Conservation (phyloP, 2,888 invertebrate genomes). For the Beris morrisii region DNA sequence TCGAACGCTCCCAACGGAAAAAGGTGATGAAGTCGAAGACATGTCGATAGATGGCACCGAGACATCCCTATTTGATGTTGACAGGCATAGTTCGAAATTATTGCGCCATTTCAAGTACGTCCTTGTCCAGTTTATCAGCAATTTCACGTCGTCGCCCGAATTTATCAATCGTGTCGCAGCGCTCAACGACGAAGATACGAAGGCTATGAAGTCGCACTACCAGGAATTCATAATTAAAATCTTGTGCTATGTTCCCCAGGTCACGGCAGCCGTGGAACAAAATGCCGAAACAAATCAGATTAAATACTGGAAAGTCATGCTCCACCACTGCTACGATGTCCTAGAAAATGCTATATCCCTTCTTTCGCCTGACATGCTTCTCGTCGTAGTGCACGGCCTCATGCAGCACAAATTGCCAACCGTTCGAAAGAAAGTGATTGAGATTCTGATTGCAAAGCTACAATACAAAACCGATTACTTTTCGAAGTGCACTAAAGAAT, state of each 20-base stretch:
- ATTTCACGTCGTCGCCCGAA: conserved; percentile 67
- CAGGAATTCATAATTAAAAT: conserved; percentile 70
- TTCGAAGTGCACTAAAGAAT: conserved; percentile 57
- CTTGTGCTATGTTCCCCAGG: conserved; percentile 67
- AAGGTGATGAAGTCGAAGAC: conserved; percentile 57
- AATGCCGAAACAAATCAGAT: conserved; percentile 61
- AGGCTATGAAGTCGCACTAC: conserved; percentile 64
- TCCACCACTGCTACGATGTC: conserved; percentile 77
- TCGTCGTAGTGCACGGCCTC: conserved; percentile 75
- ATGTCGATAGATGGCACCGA: conserved; percentile 48
- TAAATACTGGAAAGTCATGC: conserved; percentile 82
- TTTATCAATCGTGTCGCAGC: conserved; percentile 69
- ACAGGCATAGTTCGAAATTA: conserved; percentile 69
- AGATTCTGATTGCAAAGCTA: conserved; percentile 80
- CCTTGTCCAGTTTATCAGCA: conserved; percentile 72
- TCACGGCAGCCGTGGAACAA: conserved; percentile 66
- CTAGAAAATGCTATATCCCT: conserved; percentile 79
- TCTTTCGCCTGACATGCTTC: conserved; percentile 76
- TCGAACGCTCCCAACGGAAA: conserved; percentile 67
- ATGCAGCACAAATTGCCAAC: conserved; percentile 69
- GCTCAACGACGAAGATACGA: conserved; percentile 57
- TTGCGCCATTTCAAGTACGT: conserved; percentile 83
- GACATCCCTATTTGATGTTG: conserved; percentile 63
- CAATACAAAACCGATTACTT: conserved; percentile 68
- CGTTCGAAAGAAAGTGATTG: conserved; percentile 80